These are phyloP conservation scores for Platycercus adscitus DNA, from an alignment of 2,113 vertebrate genomes.

Conservation along the genomic window DNA sequence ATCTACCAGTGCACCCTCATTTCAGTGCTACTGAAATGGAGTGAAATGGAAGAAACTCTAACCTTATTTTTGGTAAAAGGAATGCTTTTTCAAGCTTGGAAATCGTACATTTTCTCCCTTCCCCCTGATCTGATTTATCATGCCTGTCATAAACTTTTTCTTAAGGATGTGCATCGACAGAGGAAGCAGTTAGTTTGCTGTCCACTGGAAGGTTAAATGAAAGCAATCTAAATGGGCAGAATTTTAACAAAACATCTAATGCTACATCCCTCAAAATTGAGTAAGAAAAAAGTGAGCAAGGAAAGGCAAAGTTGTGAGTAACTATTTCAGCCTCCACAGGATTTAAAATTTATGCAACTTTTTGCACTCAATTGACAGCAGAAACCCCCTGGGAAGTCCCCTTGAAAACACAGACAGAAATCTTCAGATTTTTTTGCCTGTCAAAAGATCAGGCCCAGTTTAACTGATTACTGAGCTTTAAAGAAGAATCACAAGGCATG, in stretches of 20 bases:
- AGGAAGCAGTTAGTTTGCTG: background rate
- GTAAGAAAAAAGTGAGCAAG: background rate
- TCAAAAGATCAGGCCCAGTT: background rate
- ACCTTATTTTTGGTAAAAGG: background rate
- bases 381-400: background rate
- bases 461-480: background rate
- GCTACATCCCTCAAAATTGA: background rate
- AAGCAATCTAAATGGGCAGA: background rate
- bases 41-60: background rate
- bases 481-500: background rate
- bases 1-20: background rate
- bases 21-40: background rate
- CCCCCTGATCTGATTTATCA: accelerated
- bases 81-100: background rate
- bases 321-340: background rate
- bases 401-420: background rate
- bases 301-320: background rate
- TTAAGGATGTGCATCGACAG: accelerated
- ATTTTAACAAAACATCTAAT: background rate
- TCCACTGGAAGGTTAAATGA: background rate
- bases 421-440: background rate
- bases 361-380: background rate
- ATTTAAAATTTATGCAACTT: background rate
- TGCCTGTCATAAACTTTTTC: background rate
- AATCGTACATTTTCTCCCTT: accelerated